phyloP scores from a whole-genome alignment of 2,888 invertebrate genomes.

The Cryptocheilus praepositus region DNA sequence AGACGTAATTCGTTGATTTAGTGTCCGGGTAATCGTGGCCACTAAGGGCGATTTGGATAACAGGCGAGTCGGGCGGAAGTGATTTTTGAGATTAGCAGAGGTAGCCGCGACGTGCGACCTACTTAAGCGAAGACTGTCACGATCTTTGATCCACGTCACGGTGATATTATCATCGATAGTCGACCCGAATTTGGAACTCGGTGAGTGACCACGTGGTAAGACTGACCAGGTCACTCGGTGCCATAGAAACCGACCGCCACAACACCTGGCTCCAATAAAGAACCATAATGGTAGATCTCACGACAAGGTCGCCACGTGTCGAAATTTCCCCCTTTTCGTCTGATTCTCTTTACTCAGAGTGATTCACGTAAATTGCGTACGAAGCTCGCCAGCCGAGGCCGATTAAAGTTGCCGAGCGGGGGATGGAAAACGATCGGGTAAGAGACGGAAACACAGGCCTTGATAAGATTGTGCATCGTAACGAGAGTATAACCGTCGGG shows the following conservation, averaged over 20 bases:
- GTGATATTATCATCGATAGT: conserved; percentile 32
- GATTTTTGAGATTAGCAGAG: conserved; percentile 15
- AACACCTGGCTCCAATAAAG: conserved; percentile 61
- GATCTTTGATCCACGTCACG: conserved; percentile 40
- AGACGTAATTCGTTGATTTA: neutral
- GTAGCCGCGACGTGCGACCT: too few species aligned
- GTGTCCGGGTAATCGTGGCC: neutral
- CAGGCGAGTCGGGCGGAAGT: neutral
- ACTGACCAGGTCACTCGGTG: conserved; percentile 73
- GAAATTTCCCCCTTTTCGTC: conserved; percentile 34
- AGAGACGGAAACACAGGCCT: too few species aligned
- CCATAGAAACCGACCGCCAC: conserved; percentile 69
- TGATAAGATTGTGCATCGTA: too few species aligned
- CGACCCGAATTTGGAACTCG: conserved; percentile 55
- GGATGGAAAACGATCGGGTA: too few species aligned
- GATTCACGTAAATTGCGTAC: too few species aligned
- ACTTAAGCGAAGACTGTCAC: too few species aligned
- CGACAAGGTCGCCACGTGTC: conserved; percentile 65
- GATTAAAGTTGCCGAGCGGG: neutral
- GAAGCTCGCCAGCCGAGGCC: too few species aligned
- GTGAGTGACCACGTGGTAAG: conserved; percentile 70
- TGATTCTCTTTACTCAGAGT: too few species aligned
- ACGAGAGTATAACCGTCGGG: too few species aligned
- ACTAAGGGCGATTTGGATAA: neutral
- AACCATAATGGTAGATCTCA: conserved; percentile 59